These are phyloP conservation scores for Bos indicus DNA, from an alignment of 2,113 vertebrate genomes.

Conservation along the genomic window DNA sequence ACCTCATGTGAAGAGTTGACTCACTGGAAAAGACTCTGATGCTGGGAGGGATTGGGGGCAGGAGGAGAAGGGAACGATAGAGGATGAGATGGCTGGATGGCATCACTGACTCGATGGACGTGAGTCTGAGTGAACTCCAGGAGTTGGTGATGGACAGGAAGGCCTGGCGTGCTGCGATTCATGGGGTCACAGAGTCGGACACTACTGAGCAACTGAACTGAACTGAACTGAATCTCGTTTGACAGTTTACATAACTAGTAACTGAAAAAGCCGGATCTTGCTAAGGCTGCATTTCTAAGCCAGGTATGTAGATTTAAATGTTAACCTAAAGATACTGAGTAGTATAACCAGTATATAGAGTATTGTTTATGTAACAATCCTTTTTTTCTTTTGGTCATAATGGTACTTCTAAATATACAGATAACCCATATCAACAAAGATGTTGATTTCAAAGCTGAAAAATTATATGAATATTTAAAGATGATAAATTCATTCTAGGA, in stretches of 20 bases:
- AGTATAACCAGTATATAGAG: not conserved
- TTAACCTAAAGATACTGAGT: not conserved
- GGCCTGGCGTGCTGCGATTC: no score
- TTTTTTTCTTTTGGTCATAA: not conserved
- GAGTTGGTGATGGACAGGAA: no score
- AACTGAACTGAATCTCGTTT: not conserved
- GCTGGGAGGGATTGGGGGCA: no score
- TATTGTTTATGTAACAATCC: fast-evolving
- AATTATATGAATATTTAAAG: not conserved
- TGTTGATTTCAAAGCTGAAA: not conserved
- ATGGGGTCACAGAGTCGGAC: no score
- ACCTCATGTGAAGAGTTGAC: no score
- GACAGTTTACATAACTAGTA: not conserved
- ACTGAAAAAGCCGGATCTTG: not conserved
- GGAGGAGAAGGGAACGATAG: no score
- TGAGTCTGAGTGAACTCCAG: no score
- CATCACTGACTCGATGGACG: no score
- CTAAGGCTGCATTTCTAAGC: not conserved
- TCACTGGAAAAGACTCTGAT: no score
- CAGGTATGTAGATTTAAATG: not conserved
- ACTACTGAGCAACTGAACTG: no score
- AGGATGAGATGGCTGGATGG: no score
- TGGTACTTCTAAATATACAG: not conserved
- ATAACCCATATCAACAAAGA: not conserved
- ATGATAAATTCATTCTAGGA: not conserved